Base-by-base conservation (phyloP, 2,888 invertebrate genomes). In the Scrobipalpa atriplicella region DNA sequence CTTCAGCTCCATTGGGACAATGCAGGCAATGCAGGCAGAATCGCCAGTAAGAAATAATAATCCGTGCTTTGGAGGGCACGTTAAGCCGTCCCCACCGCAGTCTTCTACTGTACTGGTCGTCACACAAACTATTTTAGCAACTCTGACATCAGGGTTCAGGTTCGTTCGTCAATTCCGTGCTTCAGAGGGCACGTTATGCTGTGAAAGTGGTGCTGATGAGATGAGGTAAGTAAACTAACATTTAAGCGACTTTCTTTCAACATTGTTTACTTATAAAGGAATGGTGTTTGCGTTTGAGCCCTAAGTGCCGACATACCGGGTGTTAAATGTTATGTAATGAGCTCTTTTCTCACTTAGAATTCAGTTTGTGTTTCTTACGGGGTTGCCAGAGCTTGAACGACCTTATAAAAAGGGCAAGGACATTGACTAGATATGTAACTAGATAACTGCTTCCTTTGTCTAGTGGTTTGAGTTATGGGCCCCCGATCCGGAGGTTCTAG, bases 171-270 rank as follows among this genome's bases (percentile, higher is more conserved):
- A n/a, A n/a, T n/a, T n/a, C n/a, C n/a, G 21, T 56, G 54, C 21
- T 56, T 56, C 54, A n/a, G 54, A 21, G 19, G 21, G 54, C 54
- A 56, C 54, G 54, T 56, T 21, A 56, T 21, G 21, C 21, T 21
- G 21, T 47, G 47, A 47, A 47, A 47, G 47, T n/a, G 41, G 9
- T 41, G n/a, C 18, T 21, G 51, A 8, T 43, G 43, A 52, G 51
- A 8, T 43, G 43, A 52, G 52, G 19, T 21, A 52, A 29, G 21
- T 56, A 21, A 56, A 56, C 11, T 29, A 21, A 2, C 11, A 1
- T n/a, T n/a, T n/a, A 56, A n/a, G 11, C 10, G 9, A 56, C 54
- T 56, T 56, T 56, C 54, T 13, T 21, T 56, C 54, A 5, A 21
- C 29, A 56, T 56, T 56, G 54, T 56, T 56, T 56, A 21, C 11